Base-by-base conservation (phyloP, 2,113 vertebrate genomes). In the Forbesichthys papilliferus region DNA sequence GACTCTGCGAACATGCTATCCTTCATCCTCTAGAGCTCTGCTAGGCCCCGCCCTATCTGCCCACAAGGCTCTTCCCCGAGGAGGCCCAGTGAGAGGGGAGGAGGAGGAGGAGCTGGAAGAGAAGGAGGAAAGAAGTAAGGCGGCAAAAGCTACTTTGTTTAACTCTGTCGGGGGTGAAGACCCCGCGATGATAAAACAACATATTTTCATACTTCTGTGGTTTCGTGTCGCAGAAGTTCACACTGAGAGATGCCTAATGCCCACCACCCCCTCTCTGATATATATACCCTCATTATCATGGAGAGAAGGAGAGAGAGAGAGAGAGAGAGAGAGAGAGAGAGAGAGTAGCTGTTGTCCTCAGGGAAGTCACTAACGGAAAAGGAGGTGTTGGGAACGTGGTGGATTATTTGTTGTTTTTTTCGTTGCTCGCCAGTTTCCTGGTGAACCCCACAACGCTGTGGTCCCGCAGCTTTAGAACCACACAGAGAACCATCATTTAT, bases 231-330 rank as follows among this genome's bases (percentile, higher is more conserved):
- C 77, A 67, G 42, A 80, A 78, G 82, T 82, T 80, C 79, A 84
- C 9, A 27, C 67, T 80, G 74, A 64, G 86, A 82, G 75, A 73
- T 74, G 78, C 81, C 83, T 82, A 88, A 79, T 79, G 81, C 47
- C 65, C 73, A 68, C 59, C 62, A 64, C 51, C 65, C 69, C 53
- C 72, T 78, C 48, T 13, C 81, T 88, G 87, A 89, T 88, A 69
- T 83, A 88, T 83, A 88, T 83, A 72, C 80, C 49, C 74, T 81
- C 81, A 85, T 88, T 88, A 89, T 77, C 75, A 75, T 61, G 62
- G 48, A 68, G 65, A 77, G 74, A 73, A 82, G 74, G 66, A 65
- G 58, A 79, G 81, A 57, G 62, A 80, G 64, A 20, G 58, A 68
- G 48, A 65, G 81, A 49, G 60, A 33, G 59, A 46, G 59, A n/a